Evolutionary conservation across 2,113 vertebrate species (phyloP).

Genomic region (Callopanchax toddi): DNA sequence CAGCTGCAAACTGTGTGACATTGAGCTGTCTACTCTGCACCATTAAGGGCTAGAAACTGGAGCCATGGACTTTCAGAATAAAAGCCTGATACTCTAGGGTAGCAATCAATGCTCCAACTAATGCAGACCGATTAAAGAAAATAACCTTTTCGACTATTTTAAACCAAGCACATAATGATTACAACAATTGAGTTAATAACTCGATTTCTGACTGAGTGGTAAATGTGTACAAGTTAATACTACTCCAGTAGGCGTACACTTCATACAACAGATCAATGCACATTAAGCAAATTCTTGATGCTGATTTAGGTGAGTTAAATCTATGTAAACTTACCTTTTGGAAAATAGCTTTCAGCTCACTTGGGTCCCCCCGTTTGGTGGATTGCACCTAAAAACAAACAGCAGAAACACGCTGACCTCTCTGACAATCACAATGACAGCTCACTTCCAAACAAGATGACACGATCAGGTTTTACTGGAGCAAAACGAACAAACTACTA

Average conservation of each 20-base stretch:
- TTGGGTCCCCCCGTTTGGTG: conserved; percentile 92
- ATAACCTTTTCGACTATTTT: too few species aligned
- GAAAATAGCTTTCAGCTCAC: conserved; percentile 90
- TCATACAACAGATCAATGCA: too few species aligned
- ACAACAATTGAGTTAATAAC: too few species aligned
- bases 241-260: too few species aligned
- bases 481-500: conserved; percentile 2
- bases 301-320: too few species aligned
- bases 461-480: neutral
- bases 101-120: conserved; percentile 67
- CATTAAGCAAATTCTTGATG: too few species aligned
- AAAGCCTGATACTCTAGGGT: conserved; percentile 90
- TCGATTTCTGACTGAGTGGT: too few species aligned
- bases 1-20: neutral
- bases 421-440: neutral
- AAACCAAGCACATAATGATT: too few species aligned
- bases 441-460: neutral
- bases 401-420: neutral
- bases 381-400: conserved; percentile 83
- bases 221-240: too few species aligned
- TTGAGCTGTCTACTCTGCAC: too few species aligned
- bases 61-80: conserved; percentile 42
- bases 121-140: neutral
- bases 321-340: conserved; percentile 84
- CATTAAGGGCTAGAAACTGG: neutral